Evolutionary conservation across 1,140 invertebrate genomes (phyloP), one percentile per base, ranked within the genome.

Genomic region (Theocolax elegans): DNA sequence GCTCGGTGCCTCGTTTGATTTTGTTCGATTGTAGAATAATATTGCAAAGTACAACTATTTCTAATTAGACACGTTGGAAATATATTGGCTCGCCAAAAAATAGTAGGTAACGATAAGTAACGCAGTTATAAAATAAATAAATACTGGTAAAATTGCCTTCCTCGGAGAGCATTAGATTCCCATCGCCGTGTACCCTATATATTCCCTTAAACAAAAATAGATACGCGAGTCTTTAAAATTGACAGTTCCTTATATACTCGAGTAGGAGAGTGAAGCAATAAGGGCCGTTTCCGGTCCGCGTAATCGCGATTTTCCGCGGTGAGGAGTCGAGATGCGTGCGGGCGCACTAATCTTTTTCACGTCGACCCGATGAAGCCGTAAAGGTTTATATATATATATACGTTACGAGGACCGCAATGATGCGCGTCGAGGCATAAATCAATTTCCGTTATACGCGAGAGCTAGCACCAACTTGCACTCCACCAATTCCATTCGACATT

Each of bases 401-500:
- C 17, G 23, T 7, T 17, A 17, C 48, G 23, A 62, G 40, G 56
- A 72, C 31, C 19, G 58, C 19, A 51, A 17, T 19, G 54, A 71
- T 59, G 17, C 21, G 8, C 48, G 29, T 4, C 9, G 21, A 44
- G 25, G 35, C 19, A 65, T 73, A 69, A 74, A 72, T 76, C 73
- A 75, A 49, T 78, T 74, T 72, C 63, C 69, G 74, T 74, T 75
- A 72, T 48, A 6, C 19, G n/a, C n/a, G n/a, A n/a, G n/a, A n/a
- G n/a, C n/a, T n/a, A n/a, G n/a, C n/a, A n/a, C n/a, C n/a, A n/a
- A n/a, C n/a, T n/a, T n/a, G n/a, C n/a, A n/a, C n/a, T n/a, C n/a
- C n/a, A n/a, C n/a, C n/a, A n/a, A n/a, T n/a, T n/a, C n/a, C n/a
- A n/a, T n/a, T n/a, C 42, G 42, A 15, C 42, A n/a, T 3, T 44